Percentiles rank a stretch among this genome's conserved stretches.
Conservation (phyloP, 1,140 invertebrate genomes). For the Ceratina australensis region DNA sequence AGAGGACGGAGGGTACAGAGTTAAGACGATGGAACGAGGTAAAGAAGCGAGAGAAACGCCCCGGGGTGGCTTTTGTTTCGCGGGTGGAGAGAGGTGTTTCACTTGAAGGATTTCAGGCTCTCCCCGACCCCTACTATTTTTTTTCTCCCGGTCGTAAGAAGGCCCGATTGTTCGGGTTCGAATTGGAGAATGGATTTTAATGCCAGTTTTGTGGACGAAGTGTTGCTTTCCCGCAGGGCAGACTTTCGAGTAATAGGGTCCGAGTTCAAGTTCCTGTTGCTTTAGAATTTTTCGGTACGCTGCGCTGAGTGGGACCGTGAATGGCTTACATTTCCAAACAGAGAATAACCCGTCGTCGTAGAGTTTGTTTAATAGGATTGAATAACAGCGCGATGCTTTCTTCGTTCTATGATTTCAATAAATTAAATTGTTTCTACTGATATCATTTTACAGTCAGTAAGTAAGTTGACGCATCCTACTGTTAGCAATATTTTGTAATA, state of each 20-base stretch:
- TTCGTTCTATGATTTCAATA: no score
- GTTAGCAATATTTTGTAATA: no score
- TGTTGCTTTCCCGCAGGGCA: neutral
- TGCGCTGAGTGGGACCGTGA: no score
- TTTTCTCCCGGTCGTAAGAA: neutral
- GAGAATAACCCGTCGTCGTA: no score
- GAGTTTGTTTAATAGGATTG: no score
- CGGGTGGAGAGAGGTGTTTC: constrained; percentile 1
- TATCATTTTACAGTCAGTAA: no score
- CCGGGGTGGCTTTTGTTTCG: constrained; percentile 17
- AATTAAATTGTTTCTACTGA: no score
- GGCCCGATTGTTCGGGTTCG: neutral
- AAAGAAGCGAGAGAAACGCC: constrained; percentile 3
- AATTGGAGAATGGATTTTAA: constrained; percentile 8
- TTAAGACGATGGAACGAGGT: neutral
- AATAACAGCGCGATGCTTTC: no score
- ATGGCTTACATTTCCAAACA: no score
- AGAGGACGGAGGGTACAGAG: neutral
- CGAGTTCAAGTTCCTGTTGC: neutral
- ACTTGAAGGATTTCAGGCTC: neutral
- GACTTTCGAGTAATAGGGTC: neutral
- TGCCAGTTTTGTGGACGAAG: neutral
- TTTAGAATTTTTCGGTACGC: no score
- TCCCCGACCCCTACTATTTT: neutral
- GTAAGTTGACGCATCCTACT: no score